These are phyloP conservation scores for Xestia rhomboidea DNA, from an alignment of 2,888 invertebrate genomes.

Conservation along the genomic window DNA sequence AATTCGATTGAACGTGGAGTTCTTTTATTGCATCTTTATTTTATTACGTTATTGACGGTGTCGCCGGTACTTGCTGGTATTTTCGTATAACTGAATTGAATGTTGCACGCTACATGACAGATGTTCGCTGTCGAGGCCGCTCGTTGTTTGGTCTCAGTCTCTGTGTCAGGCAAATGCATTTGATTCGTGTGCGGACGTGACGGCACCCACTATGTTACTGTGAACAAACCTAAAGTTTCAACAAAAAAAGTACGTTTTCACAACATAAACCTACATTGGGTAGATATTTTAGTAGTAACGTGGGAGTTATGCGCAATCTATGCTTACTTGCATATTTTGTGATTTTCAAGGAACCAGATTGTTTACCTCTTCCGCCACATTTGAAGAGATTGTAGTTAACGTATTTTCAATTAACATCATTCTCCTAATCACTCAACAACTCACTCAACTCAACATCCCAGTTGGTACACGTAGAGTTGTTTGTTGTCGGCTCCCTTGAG, in stretches of 20 bases:
- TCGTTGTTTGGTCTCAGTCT: slow-evolving; percentile 58
- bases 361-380: neutral
- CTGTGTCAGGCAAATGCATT: slow-evolving; percentile 51
- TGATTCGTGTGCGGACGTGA: slow-evolving; percentile 49
- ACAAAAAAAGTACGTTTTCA: slow-evolving; percentile 13
- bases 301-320: neutral
- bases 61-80: slow-evolving; percentile 59
- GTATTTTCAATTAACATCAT: slow-evolving; percentile 6
- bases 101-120: slow-evolving; percentile 59
- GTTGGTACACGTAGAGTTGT: slow-evolving; percentile 4
- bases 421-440: neutral
- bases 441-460: neutral
- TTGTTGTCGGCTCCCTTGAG: neutral
- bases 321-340: neutral
- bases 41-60: slow-evolving; percentile 69
- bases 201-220: slow-evolving; percentile 38
- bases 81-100: slow-evolving; percentile 63
- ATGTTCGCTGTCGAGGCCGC: slow-evolving; percentile 53
- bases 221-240: slow-evolving; percentile 29
- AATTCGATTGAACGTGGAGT: slow-evolving; percentile 82
- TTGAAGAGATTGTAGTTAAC: neutral
- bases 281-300: neutral
- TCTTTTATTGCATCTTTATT: slow-evolving; percentile 78
- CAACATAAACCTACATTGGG: neutral
- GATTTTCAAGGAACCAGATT: neutral